Evolutionary conservation across 2,797 vertebrate genomes (phyloP), one percentile per base, ranked within the genome.

Genomic region (Sternarchorhynchus goeldii): DNA sequence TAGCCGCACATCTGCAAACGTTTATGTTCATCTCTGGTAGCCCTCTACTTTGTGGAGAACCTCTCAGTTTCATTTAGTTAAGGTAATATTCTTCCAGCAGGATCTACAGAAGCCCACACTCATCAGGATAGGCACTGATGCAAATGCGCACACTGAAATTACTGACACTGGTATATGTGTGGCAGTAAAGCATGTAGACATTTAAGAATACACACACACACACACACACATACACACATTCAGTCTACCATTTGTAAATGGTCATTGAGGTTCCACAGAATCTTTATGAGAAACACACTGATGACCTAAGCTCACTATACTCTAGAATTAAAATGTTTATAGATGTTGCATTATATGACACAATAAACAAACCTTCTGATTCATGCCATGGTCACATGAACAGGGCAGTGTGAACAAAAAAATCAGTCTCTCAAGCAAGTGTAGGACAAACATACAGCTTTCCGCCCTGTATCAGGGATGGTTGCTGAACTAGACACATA

Each of bases 31-130:
- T 80, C 78, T 83, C 64, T 50, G 34, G n/a, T 58, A 60, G 62
- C 65, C 53, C 66, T 71, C 75, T 65, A 34, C 60, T 58, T 14
- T 70, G 64, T 57, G 70, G 76, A 56, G 45, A 76, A 64, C 41
- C 58, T 70, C 75, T 66, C 25, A 69, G 57, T 62, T 69, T 76
- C 73, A 72, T 75, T 73, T 62, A 77, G 32, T 74, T 77, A 14
- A 41, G 68, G 80, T 74, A 70, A 64, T 55, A 32, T 41, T 67
- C 88, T 83, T 90, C 86, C 60, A 74, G 85, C 81, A 78, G 75
- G 86, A 90, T 89, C 86, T 89, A 88, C 90, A 82, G 79, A 78
- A 84, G 72, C 62, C 83, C 85, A 85, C 88, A 81, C 14, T 56
- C 77, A 78, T 78, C 80, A 76, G 80, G 84, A 85, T 20, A 39